Evolutionary conservation across 2,888 invertebrate species (phyloP), one percentile per base, ranked within the genome.

Genomic region (Julus scandinavius): DNA sequence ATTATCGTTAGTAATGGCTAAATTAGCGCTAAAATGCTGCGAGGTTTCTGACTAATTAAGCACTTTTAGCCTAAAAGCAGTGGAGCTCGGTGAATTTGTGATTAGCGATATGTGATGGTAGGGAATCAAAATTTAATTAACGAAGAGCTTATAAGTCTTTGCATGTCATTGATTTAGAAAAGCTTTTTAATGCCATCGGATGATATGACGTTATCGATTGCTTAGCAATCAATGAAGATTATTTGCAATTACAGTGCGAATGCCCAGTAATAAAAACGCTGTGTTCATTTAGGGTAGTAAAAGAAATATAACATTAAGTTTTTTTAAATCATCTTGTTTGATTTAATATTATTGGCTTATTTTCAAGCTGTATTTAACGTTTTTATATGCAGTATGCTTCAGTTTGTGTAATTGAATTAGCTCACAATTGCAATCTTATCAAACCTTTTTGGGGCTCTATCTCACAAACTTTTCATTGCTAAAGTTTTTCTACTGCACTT

Each of bases 41-140:
- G 80, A 80, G 80, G 80, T 80, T 80, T 80, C 80, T 80, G 80
- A 80, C 15, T 80, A 80, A 80, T 80, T 80, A 80, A 80, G 38
- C 80, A 80, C 38, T 38, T 80, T 80, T 80, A 80, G 80, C 80
- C 38, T 3, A 38, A 11, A 38, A 38, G 80, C 80, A 80, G 29
- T 38, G 38, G 3, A 13, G 80, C 80, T 38, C 29, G 80, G 38
- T 13, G 80, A 80, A 80, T 80, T 80, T 38, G 80, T 38, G 80
- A 80, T 80, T 80, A 80, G 80, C 11, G 80, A 80, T 80, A 38
- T 29, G 80, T 38, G 80, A 80, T 80, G 80, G 80, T 29, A 38
- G 80, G 38, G 38, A 80, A 80, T 80, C 80, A 80, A 80, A 80
- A 80, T 80, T 80, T 80, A 80, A 80, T 80, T 80, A 80, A 80